Evolutionary conservation across 2,888 invertebrate species (phyloP), one percentile per base, ranked within the genome.

Genomic region (Bugula neritina): DNA sequence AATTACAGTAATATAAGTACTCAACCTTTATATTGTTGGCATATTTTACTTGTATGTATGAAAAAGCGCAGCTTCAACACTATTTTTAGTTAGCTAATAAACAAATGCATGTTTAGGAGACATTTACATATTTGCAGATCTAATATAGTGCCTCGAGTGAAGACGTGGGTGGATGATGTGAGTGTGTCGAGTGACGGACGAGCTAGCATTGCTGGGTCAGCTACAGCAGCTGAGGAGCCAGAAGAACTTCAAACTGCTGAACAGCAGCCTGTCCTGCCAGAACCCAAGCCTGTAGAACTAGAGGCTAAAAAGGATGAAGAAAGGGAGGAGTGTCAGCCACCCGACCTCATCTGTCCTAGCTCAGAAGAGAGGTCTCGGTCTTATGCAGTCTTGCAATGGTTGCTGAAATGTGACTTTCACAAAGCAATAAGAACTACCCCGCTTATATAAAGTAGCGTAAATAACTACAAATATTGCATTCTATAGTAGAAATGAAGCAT

Each of bases 361-460:
- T 70, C 70, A 43, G 70, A 70, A 54, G 70, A 70, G 23, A 70
- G 43, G 29, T 70, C 70, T n/a, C 21, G 70, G 31, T n/a, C 17
- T 3, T 70, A 70, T 29, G 43, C 52, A 3, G 70, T 70, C 23
- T 10, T 13, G 23, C 43, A n/a, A 21, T 70, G 70, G 70, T 3
- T 70, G 23, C 25, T 29, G 5, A 54, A 54, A 10, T 54, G 29
- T 31, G 31, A 70, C 70, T 70, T 70, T 29, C 10, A 70, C 25
- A 21, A 70, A 29, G 43, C 52, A n/a, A 23, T 25, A 5, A 70
- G 43, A 70, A 54, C 70, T n/a, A 31, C 43, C 3, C 70, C 70
- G 23, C 5, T 70, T 1, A 17, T 31, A 21, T 57, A 57, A 57
- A 5, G 43, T 43, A n/a, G n/a, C n/a, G n/a, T n/a, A n/a, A n/a